Conservation (phyloP, 2,797 vertebrate genomes). For the Merluccius polli region DNA sequence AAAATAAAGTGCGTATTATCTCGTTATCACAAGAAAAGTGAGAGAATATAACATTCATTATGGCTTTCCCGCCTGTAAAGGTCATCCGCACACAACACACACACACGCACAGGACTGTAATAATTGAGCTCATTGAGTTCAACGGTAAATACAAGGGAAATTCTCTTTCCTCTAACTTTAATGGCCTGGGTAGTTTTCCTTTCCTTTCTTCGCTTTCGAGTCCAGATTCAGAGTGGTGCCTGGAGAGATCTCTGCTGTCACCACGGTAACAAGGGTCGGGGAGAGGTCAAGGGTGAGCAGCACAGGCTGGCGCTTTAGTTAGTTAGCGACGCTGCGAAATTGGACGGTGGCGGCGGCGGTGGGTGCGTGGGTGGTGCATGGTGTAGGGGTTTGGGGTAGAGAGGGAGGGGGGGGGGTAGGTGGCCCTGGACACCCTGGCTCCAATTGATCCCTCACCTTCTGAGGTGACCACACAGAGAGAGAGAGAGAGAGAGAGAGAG, state of each 20-base stretch:
- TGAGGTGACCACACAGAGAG: slow-evolving; percentile 32
- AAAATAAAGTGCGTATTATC: not conserved
- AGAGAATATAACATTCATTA: not conserved
- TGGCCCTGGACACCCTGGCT: too few relatives aligned
- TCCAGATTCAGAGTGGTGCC: not conserved
- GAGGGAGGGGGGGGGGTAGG: too few relatives aligned
- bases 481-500: slow-evolving; percentile 8
- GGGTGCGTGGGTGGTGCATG: not conserved
- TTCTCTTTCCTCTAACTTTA: not conserved
- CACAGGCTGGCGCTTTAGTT: slow-evolving; percentile 20
- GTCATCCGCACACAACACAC: not conserved
- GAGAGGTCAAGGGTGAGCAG: slow-evolving; percentile 40
- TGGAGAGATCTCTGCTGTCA: slow-evolving; percentile 30
- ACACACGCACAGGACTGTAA: not conserved
- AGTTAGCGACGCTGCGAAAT: slow-evolving; percentile 43
- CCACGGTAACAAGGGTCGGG: slow-evolving; percentile 38
- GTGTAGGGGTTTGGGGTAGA: too few relatives aligned
- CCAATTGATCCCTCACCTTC: slow-evolving; percentile 45
- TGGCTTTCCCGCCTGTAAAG: not conserved
- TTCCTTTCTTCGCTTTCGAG: not conserved
- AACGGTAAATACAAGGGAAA: not conserved
- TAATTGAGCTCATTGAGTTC: not conserved
- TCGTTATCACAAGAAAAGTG: not conserved
- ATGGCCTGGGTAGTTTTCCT: not conserved
- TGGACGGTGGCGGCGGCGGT: slow-evolving; percentile 27